Evolutionary conservation across 2,888 invertebrate genomes (phyloP).

Genomic region (Zygogramma bicolorata): DNA sequence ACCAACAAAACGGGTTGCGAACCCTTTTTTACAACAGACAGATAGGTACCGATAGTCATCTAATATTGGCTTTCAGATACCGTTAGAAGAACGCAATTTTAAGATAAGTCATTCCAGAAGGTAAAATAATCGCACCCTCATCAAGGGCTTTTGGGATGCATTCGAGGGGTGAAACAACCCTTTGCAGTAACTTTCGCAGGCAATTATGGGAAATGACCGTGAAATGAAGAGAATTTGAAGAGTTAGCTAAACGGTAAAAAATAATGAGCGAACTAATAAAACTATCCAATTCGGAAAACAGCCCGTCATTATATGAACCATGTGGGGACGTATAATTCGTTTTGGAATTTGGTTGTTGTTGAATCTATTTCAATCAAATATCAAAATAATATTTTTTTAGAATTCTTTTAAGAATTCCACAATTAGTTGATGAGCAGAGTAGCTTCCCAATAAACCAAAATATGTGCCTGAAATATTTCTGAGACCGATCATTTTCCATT

Average conservation of each 20-base stretch:
- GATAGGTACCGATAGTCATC: conserved; percentile 26
- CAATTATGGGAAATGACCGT: conserved; percentile 15
- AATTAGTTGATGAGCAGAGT: no score
- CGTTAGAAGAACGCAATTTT: conserved; percentile 40
- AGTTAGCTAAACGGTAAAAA: neutral
- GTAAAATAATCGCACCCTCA: conserved; percentile 31
- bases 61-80: conserved; percentile 27
- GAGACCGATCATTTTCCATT: no score
- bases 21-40: conserved; percentile 34
- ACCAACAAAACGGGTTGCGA: conserved; percentile 44
- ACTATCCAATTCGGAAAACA: no score
- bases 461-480: no score
- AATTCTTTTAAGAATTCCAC: no score
- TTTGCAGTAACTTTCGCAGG: conserved; percentile 12
- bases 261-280: neutral
- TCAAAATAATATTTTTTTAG: no score
- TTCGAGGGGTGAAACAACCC: conserved; percentile 27
- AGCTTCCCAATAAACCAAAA: no score
- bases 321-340: no score
- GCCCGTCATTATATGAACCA: no score
- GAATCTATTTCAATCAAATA: no score
- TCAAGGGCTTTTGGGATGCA: conserved; percentile 9
- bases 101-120: conserved; percentile 31
- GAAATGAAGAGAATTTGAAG: neutral
- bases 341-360: no score